These are phyloP conservation scores for Plutella xylostella DNA, from an alignment of 2,888 invertebrate genomes.

Conservation along the genomic window DNA sequence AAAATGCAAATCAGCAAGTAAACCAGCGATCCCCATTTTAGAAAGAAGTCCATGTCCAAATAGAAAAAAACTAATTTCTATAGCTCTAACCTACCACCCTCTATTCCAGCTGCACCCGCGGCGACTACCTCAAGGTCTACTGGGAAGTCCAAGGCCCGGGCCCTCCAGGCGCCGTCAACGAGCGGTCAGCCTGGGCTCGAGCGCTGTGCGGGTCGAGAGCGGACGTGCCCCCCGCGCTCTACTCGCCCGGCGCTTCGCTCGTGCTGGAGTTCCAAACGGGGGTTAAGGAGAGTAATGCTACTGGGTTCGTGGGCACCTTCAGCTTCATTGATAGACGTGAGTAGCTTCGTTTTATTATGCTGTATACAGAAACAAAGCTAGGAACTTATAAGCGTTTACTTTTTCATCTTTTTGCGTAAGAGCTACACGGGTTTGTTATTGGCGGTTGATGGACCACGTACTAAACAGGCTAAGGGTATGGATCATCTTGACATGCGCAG, in stretches of 20 bases:
- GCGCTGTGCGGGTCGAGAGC: conserved; percentile 77
- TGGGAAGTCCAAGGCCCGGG: conserved; percentile 80
- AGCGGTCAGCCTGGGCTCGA: conserved; percentile 80
- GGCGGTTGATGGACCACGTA: no score
- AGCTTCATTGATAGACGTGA: conserved; percentile 83
- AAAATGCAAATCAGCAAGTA: no score
- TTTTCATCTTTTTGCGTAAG: no score
- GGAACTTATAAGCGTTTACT: no score
- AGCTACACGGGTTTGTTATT: no score
- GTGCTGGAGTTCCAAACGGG: conserved; percentile 81
- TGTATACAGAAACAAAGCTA: no score
- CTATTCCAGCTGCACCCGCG: conserved; percentile 77
- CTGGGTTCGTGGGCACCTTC: conserved; percentile 82
- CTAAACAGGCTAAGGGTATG: no score
- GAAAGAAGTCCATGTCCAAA: no score
- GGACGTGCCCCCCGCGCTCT: conserved; percentile 78
- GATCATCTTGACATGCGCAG: no score
- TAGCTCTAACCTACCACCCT: neutral
- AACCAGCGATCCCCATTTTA: no score
- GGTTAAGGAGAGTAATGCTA: conserved; percentile 60
- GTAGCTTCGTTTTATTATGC: conserved; percentile 32
- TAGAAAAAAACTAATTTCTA: neutral
- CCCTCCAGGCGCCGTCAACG: conserved; percentile 78
- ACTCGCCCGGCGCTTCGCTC: conserved; percentile 79
- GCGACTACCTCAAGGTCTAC: conserved; percentile 84